These are phyloP conservation scores for Diadema setosum DNA, from an alignment of 35 echinoderm and acorn worm genomes.

Conservation along the genomic window DNA sequence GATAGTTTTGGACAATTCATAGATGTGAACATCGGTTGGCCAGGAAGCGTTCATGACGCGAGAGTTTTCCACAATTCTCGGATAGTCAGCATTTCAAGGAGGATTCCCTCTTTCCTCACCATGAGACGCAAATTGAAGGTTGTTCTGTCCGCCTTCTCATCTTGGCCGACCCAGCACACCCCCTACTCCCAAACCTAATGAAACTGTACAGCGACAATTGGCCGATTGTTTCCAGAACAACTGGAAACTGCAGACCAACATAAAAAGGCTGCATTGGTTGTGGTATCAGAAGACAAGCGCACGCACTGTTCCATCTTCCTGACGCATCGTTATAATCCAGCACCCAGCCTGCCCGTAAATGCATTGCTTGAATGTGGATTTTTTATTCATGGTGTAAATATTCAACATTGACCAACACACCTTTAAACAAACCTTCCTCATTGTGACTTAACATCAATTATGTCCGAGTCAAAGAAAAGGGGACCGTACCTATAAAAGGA, in stretches of 20 bases:
- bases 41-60: constrained; percentile 43
- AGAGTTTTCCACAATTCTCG: constrained; percentile 1
- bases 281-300: too few relatives aligned
- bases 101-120: neutral
- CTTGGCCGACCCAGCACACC: constrained; percentile 46
- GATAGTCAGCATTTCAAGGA: neutral
- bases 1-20: constrained; percentile 23
- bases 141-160: neutral
- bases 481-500: too few relatives aligned
- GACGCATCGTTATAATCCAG: too few relatives aligned
- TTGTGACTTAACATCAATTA: constrained; percentile 37
- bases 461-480: too few relatives aligned
- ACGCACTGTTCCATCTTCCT: too few relatives aligned
- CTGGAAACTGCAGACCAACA: neutral
- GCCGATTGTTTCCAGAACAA: neutral
- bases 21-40: constrained; percentile 37
- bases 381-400: too few relatives aligned
- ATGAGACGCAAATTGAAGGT: neutral
- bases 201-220: neutral
- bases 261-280: neutral
- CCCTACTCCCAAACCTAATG: constrained; percentile 30
- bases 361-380: too few relatives aligned
- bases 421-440: too few relatives aligned
- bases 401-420: too few relatives aligned
- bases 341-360: too few relatives aligned